Evolutionary conservation across 1,140 invertebrate species (phyloP).

Genomic region (Phthorimaea operculella): DNA sequence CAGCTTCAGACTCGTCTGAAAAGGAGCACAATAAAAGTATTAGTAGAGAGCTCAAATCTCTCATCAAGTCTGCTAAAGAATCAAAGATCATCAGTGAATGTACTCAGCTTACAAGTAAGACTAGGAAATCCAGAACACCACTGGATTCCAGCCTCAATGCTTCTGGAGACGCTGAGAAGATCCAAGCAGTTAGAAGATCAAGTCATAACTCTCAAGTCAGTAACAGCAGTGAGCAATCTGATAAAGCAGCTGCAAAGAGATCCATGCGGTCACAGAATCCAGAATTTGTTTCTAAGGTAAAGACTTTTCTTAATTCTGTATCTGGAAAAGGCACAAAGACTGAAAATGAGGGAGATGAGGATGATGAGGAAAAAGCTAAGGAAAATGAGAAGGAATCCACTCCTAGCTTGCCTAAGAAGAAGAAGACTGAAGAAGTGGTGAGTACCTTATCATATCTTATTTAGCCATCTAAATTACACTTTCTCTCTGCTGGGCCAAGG

Average conservation of each 20-base stretch:
- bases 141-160: constrained; percentile 39
- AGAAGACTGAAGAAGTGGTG: constrained; percentile 24
- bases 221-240: constrained; percentile 50
- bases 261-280: constrained; percentile 70
- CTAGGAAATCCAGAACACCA: constrained; percentile 52
- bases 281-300: constrained; percentile 70
- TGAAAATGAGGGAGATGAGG: constrained; percentile 38
- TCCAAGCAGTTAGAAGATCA: constrained; percentile 34
- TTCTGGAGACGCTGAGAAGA: constrained; percentile 38
- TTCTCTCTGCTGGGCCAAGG: too few relatives aligned
- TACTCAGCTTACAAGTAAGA: constrained; percentile 58
- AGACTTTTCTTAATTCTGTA: constrained; percentile 66
- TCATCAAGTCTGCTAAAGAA: constrained; percentile 63
- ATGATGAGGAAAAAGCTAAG: constrained; percentile 20
- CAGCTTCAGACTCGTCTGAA: constrained; percentile 36
- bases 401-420: constrained; percentile 38
- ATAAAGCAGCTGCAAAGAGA: constrained; percentile 42
- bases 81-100: constrained; percentile 66
- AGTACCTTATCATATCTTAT: constrained; percentile 11
- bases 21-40: constrained; percentile 55
- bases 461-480: too few relatives aligned
- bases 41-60: constrained; percentile 59
- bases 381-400: constrained; percentile 18
- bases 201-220: constrained; percentile 53
- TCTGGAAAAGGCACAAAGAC: constrained; percentile 44